Evolutionary conservation across 2,113 vertebrate genomes (phyloP).

Genomic region (Labrus mixtus): DNA sequence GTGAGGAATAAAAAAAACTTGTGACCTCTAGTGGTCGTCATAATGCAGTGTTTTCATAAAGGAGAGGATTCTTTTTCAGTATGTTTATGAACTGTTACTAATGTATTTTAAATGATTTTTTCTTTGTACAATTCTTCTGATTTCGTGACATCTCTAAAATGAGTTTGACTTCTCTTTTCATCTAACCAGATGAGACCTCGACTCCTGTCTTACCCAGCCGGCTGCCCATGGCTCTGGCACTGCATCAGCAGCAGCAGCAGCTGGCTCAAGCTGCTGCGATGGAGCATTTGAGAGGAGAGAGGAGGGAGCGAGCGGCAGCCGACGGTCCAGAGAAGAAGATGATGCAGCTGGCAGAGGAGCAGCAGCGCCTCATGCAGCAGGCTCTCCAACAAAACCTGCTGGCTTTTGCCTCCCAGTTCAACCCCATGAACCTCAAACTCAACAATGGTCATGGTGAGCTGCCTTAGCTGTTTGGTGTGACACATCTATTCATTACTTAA

Average conservation of each 20-base stretch:
- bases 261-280: constrained; percentile 86
- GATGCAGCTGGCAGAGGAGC: constrained; percentile 88
- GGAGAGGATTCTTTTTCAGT: not conserved
- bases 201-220: constrained; percentile 83
- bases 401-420: constrained; percentile 91
- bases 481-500: not conserved
- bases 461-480: not conserved
- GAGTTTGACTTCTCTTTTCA: not conserved
- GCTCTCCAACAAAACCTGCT: constrained; percentile 94
- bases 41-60: not conserved
- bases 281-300: constrained; percentile 93
- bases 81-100: not conserved
- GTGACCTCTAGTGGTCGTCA: constrained; percentile 2
- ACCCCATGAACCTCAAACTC: constrained; percentile 91
- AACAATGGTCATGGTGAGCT: constrained; percentile 88
- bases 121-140: not conserved
- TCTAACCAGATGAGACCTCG: constrained; percentile 72
- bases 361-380: constrained; percentile 95
- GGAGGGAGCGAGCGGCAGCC: constrained; percentile 85
- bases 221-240: constrained; percentile 85
- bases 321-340: constrained; percentile 91
- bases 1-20: not conserved
- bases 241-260: constrained; percentile 88
- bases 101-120: not conserved
- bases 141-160: not conserved